Conservation (phyloP, 2,888 invertebrate genomes). For the Phyllotreta striolata region DNA sequence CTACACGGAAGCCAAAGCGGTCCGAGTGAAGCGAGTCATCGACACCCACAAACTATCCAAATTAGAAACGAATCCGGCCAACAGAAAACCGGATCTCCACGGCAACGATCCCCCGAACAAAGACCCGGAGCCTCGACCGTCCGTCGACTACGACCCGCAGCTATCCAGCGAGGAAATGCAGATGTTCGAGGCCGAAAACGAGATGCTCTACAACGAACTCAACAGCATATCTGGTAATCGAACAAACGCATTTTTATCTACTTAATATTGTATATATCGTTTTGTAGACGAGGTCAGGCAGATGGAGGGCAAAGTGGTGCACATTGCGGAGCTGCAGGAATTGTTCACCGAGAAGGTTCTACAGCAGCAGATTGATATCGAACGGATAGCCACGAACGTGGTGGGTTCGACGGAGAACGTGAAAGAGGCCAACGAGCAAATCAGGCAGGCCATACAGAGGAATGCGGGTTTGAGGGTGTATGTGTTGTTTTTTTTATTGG, state of each 20-base stretch:
- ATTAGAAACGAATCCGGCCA: conserved; percentile 62
- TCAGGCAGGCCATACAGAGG: conserved; percentile 95
- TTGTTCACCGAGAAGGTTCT: conserved; percentile 96
- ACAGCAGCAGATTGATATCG: conserved; percentile 93
- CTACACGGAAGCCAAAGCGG: conserved; percentile 87
- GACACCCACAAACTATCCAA: conserved; percentile 84
- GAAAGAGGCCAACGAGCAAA: conserved; percentile 95
- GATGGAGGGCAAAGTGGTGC: conserved; percentile 91
- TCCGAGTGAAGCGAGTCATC: conserved; percentile 83
- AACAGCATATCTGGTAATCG: conserved; percentile 69
- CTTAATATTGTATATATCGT: not conserved
- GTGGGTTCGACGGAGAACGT: conserved; percentile 95
- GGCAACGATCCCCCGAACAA: conserved; percentile 8
- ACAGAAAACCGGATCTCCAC: not conserved
- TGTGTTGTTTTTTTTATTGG: conserved; percentile 92
- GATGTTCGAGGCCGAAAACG: conserved; percentile 92
- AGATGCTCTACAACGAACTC: conserved; percentile 84
- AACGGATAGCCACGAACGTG: conserved; percentile 86
- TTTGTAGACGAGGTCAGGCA: conserved; percentile 86
- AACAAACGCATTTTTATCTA: not conserved
- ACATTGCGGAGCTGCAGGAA: conserved; percentile 94
- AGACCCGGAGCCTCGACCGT: too few relatives aligned
- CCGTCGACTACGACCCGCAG: conserved; percentile 66
- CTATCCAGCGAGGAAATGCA: conserved; percentile 88
- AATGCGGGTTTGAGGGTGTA: conserved; percentile 95